Conservation (phyloP, 2,888 invertebrate genomes). For the Micoletzkya japonica region DNA sequence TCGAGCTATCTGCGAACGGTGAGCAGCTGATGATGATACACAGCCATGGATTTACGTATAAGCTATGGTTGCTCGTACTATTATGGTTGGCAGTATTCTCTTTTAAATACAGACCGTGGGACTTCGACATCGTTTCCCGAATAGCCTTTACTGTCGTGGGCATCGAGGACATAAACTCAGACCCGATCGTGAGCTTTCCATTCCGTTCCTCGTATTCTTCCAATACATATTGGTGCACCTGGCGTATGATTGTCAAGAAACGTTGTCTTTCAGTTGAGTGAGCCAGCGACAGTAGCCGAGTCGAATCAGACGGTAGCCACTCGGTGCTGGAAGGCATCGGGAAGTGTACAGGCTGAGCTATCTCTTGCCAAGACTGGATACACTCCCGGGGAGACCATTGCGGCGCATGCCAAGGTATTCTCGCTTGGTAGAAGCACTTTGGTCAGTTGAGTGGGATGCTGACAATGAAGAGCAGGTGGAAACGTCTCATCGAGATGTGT, state of each 20-base stretch:
- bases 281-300: conserved; percentile 49
- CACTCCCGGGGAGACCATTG: conserved; percentile 56
- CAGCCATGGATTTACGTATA: too few species aligned
- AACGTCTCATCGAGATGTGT: not conserved
- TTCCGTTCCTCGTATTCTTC: not conserved
- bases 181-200: conserved; percentile 38
- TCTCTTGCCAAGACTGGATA: conserved; percentile 54
- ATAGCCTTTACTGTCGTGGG: conserved; percentile 62
- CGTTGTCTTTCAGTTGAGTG: conserved; percentile 45
- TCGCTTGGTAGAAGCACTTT: not conserved
- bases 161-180: conserved; percentile 62
- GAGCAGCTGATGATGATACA: not conserved
- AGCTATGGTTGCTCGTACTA: not conserved
- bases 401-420: conserved; percentile 32
- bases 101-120: conserved; percentile 61
- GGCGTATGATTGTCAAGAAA: not conserved
- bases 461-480: not conserved
- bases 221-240: not conserved
- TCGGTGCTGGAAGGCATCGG: conserved; percentile 57
- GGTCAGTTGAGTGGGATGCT: conserved; percentile 19
- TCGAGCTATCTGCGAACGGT: conserved; percentile 38
- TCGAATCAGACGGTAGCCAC: conserved; percentile 50
- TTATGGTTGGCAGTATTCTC: not conserved
- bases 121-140: conserved; percentile 60
- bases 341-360: conserved; percentile 52